Evolutionary conservation across 2,888 invertebrate genomes (phyloP).

Genomic region (Leptinotarsa haldemani): DNA sequence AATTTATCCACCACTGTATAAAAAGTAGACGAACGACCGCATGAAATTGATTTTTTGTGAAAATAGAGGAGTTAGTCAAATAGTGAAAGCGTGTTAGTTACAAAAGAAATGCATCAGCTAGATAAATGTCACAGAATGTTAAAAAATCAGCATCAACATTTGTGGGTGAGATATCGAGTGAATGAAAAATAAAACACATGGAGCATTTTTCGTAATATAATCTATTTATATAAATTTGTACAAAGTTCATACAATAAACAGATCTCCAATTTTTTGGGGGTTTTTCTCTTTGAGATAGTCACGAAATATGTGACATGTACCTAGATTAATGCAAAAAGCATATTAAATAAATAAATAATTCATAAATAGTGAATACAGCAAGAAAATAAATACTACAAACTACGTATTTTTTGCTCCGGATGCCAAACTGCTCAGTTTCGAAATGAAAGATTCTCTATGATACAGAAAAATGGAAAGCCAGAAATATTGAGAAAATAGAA

Average conservation of each 20-base stretch:
- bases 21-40: background rate
- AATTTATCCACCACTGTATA: background rate
- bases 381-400: constrained; percentile 54
- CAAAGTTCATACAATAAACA: constrained; percentile 45
- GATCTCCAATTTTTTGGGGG: constrained; percentile 24
- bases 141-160: constrained; percentile 43
- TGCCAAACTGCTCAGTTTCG: constrained; percentile 44
- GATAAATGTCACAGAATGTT: constrained; percentile 64
- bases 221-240: constrained; percentile 48
- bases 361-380: constrained; percentile 65
- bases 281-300: constrained; percentile 52
- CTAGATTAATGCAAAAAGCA: constrained; percentile 64
- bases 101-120: constrained; percentile 53
- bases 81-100: constrained; percentile 41
- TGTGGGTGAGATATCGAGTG: constrained; percentile 23
- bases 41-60: background rate
- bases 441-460: constrained; percentile 35
- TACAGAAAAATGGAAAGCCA: constrained; percentile 38
- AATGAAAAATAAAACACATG: constrained; percentile 43
- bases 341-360: constrained; percentile 70
- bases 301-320: constrained; percentile 66
- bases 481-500: constrained; percentile 9
- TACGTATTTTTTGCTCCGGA: constrained; percentile 33
- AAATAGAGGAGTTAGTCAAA: background rate
- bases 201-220: constrained; percentile 38